phyloP scores from a whole-genome alignment of 1,140 invertebrate genomes.

The Pseudomyrmex flavicornis region DNA sequence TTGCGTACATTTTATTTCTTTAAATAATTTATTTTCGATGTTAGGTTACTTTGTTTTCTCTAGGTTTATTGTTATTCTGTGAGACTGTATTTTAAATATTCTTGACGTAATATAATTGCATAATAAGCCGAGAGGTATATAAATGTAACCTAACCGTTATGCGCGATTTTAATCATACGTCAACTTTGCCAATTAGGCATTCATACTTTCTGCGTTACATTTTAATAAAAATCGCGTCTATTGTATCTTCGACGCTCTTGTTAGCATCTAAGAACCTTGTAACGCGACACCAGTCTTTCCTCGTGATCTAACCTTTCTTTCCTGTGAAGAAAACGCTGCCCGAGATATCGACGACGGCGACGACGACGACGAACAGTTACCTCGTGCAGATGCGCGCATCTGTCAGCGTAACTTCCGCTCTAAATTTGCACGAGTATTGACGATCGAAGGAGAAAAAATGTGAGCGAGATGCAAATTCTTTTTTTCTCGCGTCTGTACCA shows the following conservation, averaged over 20 bases:
- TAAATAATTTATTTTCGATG: no score
- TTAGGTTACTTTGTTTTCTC: no score
- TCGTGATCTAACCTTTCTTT: conserved; percentile 35
- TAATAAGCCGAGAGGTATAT: background rate
- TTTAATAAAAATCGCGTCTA: conserved; percentile 30
- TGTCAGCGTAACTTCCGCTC: conserved; percentile 81
- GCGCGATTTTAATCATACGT: background rate
- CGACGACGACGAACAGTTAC: conserved; percentile 57
- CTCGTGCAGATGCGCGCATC: conserved; percentile 74
- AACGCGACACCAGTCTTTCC: conserved; percentile 32
- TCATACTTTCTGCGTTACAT: background rate
- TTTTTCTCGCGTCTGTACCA: conserved; percentile 55
- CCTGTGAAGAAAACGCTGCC: conserved; percentile 38
- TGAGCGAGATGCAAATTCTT: conserved; percentile 83
- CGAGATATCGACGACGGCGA: conserved; percentile 47
- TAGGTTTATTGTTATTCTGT: no score
- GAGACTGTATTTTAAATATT: no score
- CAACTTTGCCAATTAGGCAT: background rate
- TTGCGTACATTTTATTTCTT: no score
- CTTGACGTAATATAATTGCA: background rate
- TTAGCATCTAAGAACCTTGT: conserved; percentile 29
- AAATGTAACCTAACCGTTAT: conserved; percentile 2
- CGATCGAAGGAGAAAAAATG: conserved; percentile 58
- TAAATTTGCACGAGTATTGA: conserved; percentile 76
- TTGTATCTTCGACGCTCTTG: conserved; percentile 26